Evolutionary conservation across 2,113 vertebrate genomes (phyloP).

Genomic region (Connochaetes taurinus): DNA sequence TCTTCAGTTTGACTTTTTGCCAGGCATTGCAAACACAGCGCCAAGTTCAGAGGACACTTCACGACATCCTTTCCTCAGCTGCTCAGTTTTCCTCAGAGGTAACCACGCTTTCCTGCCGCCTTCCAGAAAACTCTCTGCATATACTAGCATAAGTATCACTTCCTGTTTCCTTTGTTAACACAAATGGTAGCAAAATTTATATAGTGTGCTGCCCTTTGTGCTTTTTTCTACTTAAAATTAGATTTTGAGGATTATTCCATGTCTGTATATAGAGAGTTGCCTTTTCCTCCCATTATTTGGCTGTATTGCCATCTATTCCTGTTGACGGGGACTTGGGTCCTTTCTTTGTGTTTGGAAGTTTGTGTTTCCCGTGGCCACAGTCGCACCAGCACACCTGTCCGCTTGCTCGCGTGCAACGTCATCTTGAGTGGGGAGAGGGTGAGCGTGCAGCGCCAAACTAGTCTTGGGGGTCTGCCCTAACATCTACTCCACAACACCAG

Average conservation of each 20-base stretch:
- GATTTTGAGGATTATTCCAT: background rate
- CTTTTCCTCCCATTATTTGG: background rate
- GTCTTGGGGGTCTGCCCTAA: background rate
- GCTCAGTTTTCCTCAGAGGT: background rate
- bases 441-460: too few species aligned
- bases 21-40: too few species aligned
- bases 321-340: background rate
- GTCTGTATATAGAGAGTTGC: background rate
- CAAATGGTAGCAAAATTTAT: background rate
- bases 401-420: accelerated
- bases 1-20: background rate
- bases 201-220: background rate
- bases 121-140: background rate
- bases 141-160: background rate
- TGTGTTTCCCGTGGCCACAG: background rate
- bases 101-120: background rate
- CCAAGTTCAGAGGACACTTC: background rate
- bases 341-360: background rate
- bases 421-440: too few species aligned
- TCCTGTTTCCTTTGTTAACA: background rate
- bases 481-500: background rate
- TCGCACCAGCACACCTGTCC: accelerated
- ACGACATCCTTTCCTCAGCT: too few species aligned
- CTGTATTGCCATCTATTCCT: background rate
- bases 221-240: background rate